Evolutionary conservation across 2,113 vertebrate genomes (phyloP), one percentile per base, ranked within the genome.

Genomic region (Toxotes chatareus): DNA sequence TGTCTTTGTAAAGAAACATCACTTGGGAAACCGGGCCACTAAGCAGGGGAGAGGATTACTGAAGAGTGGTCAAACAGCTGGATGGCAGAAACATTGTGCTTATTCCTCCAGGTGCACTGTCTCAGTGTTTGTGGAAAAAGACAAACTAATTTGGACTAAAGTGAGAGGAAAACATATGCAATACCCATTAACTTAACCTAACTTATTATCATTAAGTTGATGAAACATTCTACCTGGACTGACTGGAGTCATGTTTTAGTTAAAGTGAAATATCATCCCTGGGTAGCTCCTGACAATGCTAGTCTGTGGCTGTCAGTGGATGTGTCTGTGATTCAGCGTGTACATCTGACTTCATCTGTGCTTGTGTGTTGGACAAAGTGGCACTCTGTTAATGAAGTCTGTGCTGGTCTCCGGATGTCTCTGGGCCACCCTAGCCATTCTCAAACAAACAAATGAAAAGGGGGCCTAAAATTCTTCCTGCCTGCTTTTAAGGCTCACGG

Each of bases 381-480:
- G 57, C 55, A 81, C 90, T 87, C 76, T 77, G 89, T 89, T 91
- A 93, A 93, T 70, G 27, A 93, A 91, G 88, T 94, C 85, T 70
- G 73, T 78, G 86, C 73, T 85, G 89, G 90, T 91, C 83, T 88
- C 87, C 7, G 5, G 92, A 93, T 94, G 92, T 95, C 91, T 90
- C 78, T 82, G 86, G 96, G 96, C 95, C 96, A 96, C 96, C 95
- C 95, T 86, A 81, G 94, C 93, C 94, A 95, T 88, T 92, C 93
- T 94, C 94, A 95, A 96, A 95, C 94, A 96, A 96, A 95, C 95
- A 95, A 94, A 95, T 94, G 92, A 95, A 94, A 95, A 94, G 94
- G 93, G 92, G 95, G 93, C 93, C 90, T 88, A 91, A 95, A 95
- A 95, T 95, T 95, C 94, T 93, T 93, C 86, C 82, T 87, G 73